Conservation (phyloP, 2,797 vertebrate genomes). For the Gymnoscopelus microlampas region DNA sequence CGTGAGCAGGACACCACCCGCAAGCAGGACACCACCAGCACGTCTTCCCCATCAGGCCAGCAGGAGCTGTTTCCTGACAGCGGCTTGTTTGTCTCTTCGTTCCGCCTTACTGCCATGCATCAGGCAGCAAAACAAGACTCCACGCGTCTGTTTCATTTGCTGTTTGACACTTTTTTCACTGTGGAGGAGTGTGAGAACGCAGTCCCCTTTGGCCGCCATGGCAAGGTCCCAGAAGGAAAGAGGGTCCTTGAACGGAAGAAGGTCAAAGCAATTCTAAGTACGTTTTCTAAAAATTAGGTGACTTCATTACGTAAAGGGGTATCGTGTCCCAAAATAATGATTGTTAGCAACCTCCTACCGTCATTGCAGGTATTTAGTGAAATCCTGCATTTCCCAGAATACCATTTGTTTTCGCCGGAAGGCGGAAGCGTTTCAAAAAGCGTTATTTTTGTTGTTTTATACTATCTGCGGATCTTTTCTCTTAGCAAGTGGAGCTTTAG, state of each 20-base stretch:
- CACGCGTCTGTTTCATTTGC: constrained; percentile 27
- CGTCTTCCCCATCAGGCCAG: constrained; percentile 13
- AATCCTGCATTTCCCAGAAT: too few relatives aligned
- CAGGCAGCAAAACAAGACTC: constrained; percentile 20
- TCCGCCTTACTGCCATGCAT: constrained; percentile 29
- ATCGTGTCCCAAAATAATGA: too few relatives aligned
- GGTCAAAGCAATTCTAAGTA: constrained; percentile 32
- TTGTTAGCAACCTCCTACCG: too few relatives aligned
- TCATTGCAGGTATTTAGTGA: too few relatives aligned
- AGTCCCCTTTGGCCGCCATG: constrained; percentile 23
- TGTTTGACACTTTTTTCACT: constrained; percentile 20
- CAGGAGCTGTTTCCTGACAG: constrained; percentile 32
- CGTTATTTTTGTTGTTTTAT: too few relatives aligned
- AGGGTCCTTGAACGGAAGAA: constrained; percentile 30
- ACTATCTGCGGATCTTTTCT: too few relatives aligned
- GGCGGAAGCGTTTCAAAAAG: too few relatives aligned
- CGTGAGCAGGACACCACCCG: neutral
- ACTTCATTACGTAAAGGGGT: too few relatives aligned
- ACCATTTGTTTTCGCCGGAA: too few relatives aligned
- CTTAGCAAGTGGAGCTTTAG: too few relatives aligned
- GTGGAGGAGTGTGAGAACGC: constrained; percentile 26
- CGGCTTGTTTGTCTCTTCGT: constrained; percentile 18
- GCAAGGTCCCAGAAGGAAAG: constrained; percentile 30
- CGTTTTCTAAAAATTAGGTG: constrained; percentile 2
- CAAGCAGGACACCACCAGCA: neutral